Evolutionary conservation across 92 coral and sea anemone species (phyloP).

Genomic region (Parazoanthus swiftii): DNA sequence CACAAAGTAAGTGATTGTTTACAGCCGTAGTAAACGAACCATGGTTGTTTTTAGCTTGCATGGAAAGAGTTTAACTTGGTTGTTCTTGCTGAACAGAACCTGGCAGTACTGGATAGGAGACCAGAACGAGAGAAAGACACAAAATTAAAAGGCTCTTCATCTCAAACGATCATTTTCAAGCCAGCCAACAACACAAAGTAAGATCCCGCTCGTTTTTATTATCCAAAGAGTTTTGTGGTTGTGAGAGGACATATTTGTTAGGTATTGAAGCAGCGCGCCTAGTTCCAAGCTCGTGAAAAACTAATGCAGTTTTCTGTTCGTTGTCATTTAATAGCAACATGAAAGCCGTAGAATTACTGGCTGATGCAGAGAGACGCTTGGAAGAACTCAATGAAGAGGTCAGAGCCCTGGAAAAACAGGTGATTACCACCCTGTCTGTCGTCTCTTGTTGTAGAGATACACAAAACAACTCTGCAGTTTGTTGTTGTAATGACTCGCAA

Average conservation of each 20-base stretch:
- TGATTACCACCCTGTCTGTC: not conserved
- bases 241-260: not conserved
- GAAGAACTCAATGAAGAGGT: constrained; percentile 78
- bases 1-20: not conserved
- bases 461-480: too few relatives aligned
- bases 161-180: constrained; percentile 81
- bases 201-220: not conserved
- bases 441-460: too few relatives aligned
- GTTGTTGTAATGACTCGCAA: too few relatives aligned
- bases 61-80: not conserved
- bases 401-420: constrained; percentile 81
- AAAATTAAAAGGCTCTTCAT: constrained; percentile 65
- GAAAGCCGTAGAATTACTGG: constrained; percentile 71
- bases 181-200: constrained; percentile 77
- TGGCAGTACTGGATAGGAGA: constrained; percentile 51
- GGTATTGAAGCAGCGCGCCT: not conserved
- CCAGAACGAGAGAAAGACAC: constrained; percentile 63
- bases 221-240: not conserved
- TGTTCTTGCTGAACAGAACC: constrained; percentile 28
- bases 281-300: constrained; percentile 19
- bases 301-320: not conserved
- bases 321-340: constrained; percentile 58
- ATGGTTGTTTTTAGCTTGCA: not conserved
- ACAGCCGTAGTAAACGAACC: not conserved
- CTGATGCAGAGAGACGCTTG: constrained; percentile 76